Conservation (phyloP, 1,140 invertebrate genomes). For the Zaprionus capensis region DNA sequence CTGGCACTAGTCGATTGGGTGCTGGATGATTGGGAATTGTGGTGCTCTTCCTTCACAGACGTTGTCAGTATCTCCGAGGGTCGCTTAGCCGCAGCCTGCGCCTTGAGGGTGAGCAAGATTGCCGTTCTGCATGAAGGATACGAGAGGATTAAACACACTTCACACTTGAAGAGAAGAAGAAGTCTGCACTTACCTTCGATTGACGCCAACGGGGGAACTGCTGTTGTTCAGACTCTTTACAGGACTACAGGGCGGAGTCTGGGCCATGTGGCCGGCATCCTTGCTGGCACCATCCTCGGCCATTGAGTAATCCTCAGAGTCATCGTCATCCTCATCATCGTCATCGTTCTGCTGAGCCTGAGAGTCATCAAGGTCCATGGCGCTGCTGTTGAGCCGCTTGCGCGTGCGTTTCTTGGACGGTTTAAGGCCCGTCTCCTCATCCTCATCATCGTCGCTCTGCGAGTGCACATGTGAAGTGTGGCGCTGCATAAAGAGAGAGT, state of each 20-base stretch:
- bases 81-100: constrained; percentile 85
- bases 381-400: constrained; percentile 66
- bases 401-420: constrained; percentile 65
- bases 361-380: constrained; percentile 82
- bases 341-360: constrained; percentile 43
- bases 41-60: constrained; percentile 84
- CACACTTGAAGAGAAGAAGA: background rate
- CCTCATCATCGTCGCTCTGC: constrained; percentile 63
- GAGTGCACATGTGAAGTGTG: constrained; percentile 47
- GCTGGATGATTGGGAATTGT: constrained; percentile 75
- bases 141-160: background rate
- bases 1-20: constrained; percentile 84
- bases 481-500: constrained; percentile 26
- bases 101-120: constrained; percentile 92
- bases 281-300: constrained; percentile 75
- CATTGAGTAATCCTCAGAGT: constrained; percentile 84
- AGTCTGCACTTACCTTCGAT: constrained; percentile 85
- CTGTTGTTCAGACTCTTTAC: constrained; percentile 82
- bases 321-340: constrained; percentile 71
- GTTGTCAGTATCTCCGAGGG: constrained; percentile 80
- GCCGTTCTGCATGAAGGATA: constrained; percentile 87
- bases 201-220: constrained; percentile 87
- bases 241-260: constrained; percentile 83
- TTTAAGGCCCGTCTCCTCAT: constrained; percentile 39
- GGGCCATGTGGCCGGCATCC: constrained; percentile 62